phyloP scores from a whole-genome alignment of 1,140 invertebrate genomes.

The Acromyrmex heyeri region DNA sequence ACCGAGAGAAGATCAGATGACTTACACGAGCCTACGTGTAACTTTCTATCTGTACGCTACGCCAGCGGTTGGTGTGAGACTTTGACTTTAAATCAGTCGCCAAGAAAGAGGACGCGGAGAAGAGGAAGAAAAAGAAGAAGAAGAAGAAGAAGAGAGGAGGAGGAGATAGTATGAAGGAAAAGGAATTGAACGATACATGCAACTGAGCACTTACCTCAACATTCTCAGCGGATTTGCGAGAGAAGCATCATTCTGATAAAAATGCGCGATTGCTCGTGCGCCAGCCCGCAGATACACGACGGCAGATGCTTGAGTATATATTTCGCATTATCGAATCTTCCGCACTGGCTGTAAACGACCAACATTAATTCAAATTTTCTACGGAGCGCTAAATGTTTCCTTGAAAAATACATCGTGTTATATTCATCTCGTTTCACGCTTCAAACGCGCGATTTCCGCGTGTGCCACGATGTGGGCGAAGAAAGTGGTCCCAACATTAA shows the following conservation, averaged over 20 bases:
- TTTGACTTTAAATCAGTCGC: conserved; percentile 63
- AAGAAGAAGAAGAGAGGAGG: not conserved
- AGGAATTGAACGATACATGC: conserved; percentile 54
- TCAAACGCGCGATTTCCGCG: not conserved
- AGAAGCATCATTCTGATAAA: conserved; percentile 69
- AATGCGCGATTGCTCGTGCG: conserved; percentile 69
- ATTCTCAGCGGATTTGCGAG: conserved; percentile 73
- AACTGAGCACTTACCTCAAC: conserved; percentile 67
- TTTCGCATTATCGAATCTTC: conserved; percentile 70
- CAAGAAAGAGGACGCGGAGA: conserved; percentile 34
- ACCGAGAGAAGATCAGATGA: conserved; percentile 61
- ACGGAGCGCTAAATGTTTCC: conserved; percentile 52
- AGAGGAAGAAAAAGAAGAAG: not conserved
- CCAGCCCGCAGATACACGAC: conserved; percentile 15
- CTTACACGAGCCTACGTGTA: conserved; percentile 60
- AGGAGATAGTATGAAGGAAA: conserved; percentile 2
- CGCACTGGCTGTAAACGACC: conserved; percentile 49
- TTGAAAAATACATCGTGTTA: conserved; percentile 25
- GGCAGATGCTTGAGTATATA: conserved; percentile 24
- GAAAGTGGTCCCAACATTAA: conserved; percentile 15
- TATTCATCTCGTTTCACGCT: conserved; percentile 18
- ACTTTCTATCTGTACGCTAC: conserved; percentile 64
- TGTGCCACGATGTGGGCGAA: conserved; percentile 14
- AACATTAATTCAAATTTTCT: conserved; percentile 73
- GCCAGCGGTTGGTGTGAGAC: not conserved